These are phyloP conservation scores for Anagyrus pseudococci DNA, from an alignment of 2,888 invertebrate genomes.

Conservation along the genomic window DNA sequence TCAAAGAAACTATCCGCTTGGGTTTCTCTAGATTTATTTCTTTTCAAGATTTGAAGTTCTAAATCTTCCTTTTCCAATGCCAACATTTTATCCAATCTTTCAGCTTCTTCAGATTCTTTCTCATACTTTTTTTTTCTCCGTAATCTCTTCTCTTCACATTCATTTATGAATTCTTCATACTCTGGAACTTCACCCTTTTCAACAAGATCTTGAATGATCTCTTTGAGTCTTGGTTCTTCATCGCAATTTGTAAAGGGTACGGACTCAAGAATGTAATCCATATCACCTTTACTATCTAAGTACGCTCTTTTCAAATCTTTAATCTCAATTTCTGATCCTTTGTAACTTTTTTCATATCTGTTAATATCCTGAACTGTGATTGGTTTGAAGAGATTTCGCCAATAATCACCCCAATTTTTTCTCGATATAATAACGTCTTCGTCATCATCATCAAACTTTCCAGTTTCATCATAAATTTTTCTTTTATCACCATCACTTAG, in stretches of 20 bases:
- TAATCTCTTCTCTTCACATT: slow-evolving; percentile 73
- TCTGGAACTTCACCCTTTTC: slow-evolving; percentile 78
- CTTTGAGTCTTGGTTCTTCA: slow-evolving; percentile 77
- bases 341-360: slow-evolving; percentile 85
- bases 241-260: slow-evolving; percentile 83
- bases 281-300: slow-evolving; percentile 80
- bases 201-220: slow-evolving; percentile 70
- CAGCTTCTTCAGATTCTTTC: slow-evolving; percentile 56
- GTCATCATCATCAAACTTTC: slow-evolving; percentile 79
- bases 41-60: slow-evolving; percentile 71
- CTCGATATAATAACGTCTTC: slow-evolving; percentile 69
- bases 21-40: slow-evolving; percentile 69
- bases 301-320: slow-evolving; percentile 85
- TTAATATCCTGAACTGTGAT: slow-evolving; percentile 87
- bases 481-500: slow-evolving; percentile 85
- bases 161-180: slow-evolving; percentile 81
- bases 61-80: slow-evolving; percentile 64
- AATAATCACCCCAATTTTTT: slow-evolving; percentile 88
- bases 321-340: slow-evolving; percentile 83
- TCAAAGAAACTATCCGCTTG: slow-evolving; percentile 74
- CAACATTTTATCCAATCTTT: no score
- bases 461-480: slow-evolving; percentile 87
- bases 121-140: slow-evolving; percentile 71
- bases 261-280: slow-evolving; percentile 82
- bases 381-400: slow-evolving; percentile 86